These are phyloP conservation scores for Lasioglossum malachurum DNA, from an alignment of 2,888 invertebrate species.

Conservation along the genomic window DNA sequence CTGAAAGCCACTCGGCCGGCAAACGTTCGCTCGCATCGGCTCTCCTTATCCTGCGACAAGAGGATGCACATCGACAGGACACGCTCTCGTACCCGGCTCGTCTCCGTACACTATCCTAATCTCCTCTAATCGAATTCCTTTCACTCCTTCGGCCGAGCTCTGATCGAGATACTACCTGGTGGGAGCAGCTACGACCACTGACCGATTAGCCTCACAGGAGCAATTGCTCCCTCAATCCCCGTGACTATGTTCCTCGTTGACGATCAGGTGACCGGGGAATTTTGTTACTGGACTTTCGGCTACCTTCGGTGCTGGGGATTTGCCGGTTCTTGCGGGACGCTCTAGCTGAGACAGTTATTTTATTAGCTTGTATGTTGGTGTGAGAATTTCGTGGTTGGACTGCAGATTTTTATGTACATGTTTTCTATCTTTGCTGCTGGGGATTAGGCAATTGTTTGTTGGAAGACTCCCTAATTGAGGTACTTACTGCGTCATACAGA, in stretches of 20 bases:
- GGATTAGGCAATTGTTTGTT: neutral
- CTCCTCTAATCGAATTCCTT: slow-evolving; percentile 68
- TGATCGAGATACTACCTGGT: slow-evolving; percentile 44
- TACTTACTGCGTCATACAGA: too few relatives aligned
- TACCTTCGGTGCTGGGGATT: neutral
- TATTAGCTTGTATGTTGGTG: too few relatives aligned
- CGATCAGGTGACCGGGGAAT: neutral
- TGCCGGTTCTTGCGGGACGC: neutral
- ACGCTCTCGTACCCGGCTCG: slow-evolving; percentile 11
- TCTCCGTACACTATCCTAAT: slow-evolving; percentile 54
- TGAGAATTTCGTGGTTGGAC: too few relatives aligned
- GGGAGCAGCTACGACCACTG: slow-evolving; percentile 19
- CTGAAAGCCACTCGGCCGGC: slow-evolving; percentile 56
- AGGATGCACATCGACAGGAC: slow-evolving; percentile 52
- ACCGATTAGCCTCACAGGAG: slow-evolving; percentile 33
- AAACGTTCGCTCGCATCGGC: slow-evolving; percentile 35
- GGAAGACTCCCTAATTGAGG: neutral
- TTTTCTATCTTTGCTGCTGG: too few relatives aligned
- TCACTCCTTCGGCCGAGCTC: slow-evolving; percentile 7
- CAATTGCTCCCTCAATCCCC: slow-evolving; percentile 2
- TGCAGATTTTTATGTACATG: too few relatives aligned
- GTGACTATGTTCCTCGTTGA: neutral
- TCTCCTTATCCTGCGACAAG: slow-evolving; percentile 39
- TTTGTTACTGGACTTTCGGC: neutral
- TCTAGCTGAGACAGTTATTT: neutral